phyloP scores from a whole-genome alignment of 2,797 vertebrate species.

The Lacerta agilis region DNA sequence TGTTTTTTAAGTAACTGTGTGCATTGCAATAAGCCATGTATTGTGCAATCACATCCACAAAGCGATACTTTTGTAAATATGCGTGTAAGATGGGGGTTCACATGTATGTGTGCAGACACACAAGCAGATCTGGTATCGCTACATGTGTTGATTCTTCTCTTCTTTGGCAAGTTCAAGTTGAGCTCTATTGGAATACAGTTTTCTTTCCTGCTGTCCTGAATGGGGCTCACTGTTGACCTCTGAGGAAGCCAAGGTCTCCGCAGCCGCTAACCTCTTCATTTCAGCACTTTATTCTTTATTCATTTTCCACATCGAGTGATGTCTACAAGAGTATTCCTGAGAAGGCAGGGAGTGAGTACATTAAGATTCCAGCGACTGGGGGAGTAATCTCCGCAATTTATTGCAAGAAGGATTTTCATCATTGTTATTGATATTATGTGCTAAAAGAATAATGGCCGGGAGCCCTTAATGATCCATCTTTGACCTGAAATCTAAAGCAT shows the following conservation, averaged over 20 bases:
- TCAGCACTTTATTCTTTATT: constrained; percentile 44
- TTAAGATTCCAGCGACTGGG: constrained; percentile 55
- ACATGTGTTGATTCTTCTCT: neutral
- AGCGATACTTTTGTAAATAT: too few species aligned
- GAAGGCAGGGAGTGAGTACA: constrained; percentile 30
- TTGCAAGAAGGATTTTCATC: constrained; percentile 58
- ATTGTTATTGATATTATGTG: constrained; percentile 65
- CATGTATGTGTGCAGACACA: neutral
- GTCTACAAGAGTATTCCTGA: constrained; percentile 37
- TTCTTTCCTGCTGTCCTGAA: constrained; percentile 4
- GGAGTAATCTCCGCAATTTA: constrained; percentile 33
- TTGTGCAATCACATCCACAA: too few species aligned
- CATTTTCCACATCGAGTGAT: constrained; percentile 45
- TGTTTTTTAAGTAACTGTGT: too few species aligned
- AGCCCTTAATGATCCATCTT: constrained; percentile 61
- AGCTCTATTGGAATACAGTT: constrained; percentile 4
- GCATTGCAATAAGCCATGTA: too few species aligned
- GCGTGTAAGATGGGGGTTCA: neutral
- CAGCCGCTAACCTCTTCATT: constrained; percentile 42
- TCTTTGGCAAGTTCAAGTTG: neutral
- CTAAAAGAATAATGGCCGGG: constrained; percentile 68
- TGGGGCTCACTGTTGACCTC: neutral
- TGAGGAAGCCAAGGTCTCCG: constrained; percentile 33
- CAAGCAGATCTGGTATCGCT: neutral
- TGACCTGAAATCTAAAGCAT: constrained; percentile 59